Evolutionary conservation across 2,113 vertebrate genomes (phyloP).

Genomic region (Cavia porcellus): DNA sequence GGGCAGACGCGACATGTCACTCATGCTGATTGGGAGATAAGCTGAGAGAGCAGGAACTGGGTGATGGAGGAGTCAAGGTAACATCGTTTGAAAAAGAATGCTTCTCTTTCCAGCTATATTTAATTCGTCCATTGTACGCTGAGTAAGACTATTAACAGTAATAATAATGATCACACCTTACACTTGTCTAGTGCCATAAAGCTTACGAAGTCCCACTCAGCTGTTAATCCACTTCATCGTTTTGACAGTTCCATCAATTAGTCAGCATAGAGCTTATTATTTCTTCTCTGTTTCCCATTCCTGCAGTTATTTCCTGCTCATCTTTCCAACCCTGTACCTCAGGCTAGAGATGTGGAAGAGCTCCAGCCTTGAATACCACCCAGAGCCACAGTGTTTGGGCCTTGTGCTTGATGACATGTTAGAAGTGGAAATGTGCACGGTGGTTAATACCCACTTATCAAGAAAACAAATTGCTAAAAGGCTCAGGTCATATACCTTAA

Average conservation of each 20-base stretch:
- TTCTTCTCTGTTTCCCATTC: not conserved
- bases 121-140: slow-evolving; percentile 45
- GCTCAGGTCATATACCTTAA: slow-evolving; percentile 18
- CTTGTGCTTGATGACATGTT: not conserved
- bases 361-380: not conserved
- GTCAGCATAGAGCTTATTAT: slow-evolving; percentile 41
- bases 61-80: slow-evolving; percentile 22
- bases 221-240: slow-evolving; percentile 49
- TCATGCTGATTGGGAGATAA: slow-evolving; percentile 46
- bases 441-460: not conserved
- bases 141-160: slow-evolving; percentile 49
- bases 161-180: slow-evolving; percentile 39
- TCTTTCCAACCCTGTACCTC: not conserved
- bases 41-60: slow-evolving; percentile 70
- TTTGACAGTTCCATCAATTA: slow-evolving; percentile 31
- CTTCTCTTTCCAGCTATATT: slow-evolving; percentile 47
- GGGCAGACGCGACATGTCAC: slow-evolving; percentile 61
- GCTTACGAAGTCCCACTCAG: slow-evolving; percentile 35
- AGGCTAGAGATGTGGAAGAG: not conserved
- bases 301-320: slow-evolving; percentile 16
- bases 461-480: slow-evolving; percentile 18
- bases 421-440: not conserved
- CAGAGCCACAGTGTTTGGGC: not conserved
- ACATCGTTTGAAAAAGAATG: slow-evolving; percentile 41
- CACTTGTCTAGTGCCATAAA: slow-evolving; percentile 14